Evolutionary conservation across 1,140 invertebrate genomes (phyloP).

Genomic region (Lepidostoma basale): DNA sequence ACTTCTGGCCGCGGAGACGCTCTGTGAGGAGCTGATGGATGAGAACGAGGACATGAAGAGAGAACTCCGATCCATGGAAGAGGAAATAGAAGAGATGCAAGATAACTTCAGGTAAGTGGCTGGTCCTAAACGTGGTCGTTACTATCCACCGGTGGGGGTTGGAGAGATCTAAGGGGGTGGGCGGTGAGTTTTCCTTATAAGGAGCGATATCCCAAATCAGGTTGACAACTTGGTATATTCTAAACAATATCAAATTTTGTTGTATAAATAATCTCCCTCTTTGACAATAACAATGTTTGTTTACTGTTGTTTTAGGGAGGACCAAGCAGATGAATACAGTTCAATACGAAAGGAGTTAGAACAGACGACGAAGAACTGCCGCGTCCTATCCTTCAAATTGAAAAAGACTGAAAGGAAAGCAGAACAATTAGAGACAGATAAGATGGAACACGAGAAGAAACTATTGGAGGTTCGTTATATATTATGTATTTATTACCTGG

Average conservation of each 20-base stretch:
- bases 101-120: slow-evolving; percentile 85
- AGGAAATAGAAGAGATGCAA: slow-evolving; percentile 98
- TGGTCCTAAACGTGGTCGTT: neutral
- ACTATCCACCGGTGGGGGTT: too few relatives aligned
- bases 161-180: too few relatives aligned
- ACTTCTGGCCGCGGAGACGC: slow-evolving; percentile 81
- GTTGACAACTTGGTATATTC: too few relatives aligned
- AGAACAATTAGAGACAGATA: slow-evolving; percentile 89
- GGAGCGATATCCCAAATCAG: too few relatives aligned
- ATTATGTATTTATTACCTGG: too few relatives aligned
- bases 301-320: slow-evolving; percentile 71
- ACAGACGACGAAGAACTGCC: slow-evolving; percentile 96
- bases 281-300: neutral
- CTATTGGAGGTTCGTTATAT: slow-evolving; percentile 67
- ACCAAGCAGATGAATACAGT: slow-evolving; percentile 97
- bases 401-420: slow-evolving; percentile 92
- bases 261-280: too few relatives aligned
- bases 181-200: too few relatives aligned
- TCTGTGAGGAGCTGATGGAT: slow-evolving; percentile 92
- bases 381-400: slow-evolving; percentile 97
- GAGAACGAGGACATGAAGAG: slow-evolving; percentile 96
- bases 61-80: slow-evolving; percentile 90
- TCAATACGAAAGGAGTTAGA: slow-evolving; percentile 91
- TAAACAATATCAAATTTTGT: too few relatives aligned
- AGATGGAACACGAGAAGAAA: slow-evolving; percentile 72